These are phyloP conservation scores for Hemistola chrysoprasaria DNA, from an alignment of 2,888 invertebrate genomes.

Conservation along the genomic window DNA sequence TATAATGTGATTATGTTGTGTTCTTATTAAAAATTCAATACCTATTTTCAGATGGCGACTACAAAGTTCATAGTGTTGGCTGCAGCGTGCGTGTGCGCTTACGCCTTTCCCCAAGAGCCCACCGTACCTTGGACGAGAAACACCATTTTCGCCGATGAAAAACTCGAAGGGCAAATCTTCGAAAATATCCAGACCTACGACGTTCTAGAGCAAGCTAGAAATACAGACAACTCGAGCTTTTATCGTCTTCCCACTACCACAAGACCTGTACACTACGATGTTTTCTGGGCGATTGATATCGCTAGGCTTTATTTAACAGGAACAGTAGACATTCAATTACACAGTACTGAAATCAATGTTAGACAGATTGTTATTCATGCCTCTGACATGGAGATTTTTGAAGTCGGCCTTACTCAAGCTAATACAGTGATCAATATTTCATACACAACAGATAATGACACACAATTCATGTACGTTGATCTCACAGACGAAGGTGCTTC, in stretches of 20 bases:
- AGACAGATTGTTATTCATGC: constrained; percentile 60
- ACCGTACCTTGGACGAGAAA: constrained; percentile 43
- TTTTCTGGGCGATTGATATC: constrained; percentile 71
- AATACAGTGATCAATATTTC: constrained; percentile 23
- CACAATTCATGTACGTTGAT: constrained; percentile 51
- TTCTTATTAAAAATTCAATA: no score
- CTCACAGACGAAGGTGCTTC: constrained; percentile 27
- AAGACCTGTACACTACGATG: constrained; percentile 73
- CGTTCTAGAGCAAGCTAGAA: constrained; percentile 15
- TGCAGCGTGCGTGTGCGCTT: constrained; percentile 40
- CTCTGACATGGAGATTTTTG: constrained; percentile 48
- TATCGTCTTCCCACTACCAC: constrained; percentile 77
- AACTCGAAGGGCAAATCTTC: constrained; percentile 57
- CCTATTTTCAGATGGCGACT: constrained; percentile 62
- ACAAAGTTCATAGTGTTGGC: constrained; percentile 45
- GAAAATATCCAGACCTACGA: constrained; percentile 42
- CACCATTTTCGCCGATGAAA: constrained; percentile 68
- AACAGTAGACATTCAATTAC: constrained; percentile 52
- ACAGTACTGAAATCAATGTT: constrained; percentile 48
- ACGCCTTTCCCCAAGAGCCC: constrained; percentile 41
- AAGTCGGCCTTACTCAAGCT: constrained; percentile 55
- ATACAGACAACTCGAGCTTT: constrained; percentile 29
- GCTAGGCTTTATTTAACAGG: constrained; percentile 52
- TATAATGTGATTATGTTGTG: no score
- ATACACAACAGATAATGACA: constrained; percentile 30